Percentiles rank a stretch among this genome's conserved stretches.
phyloP scores from a whole-genome alignment of 2,888 invertebrate species.

The Myathropa florea region DNA sequence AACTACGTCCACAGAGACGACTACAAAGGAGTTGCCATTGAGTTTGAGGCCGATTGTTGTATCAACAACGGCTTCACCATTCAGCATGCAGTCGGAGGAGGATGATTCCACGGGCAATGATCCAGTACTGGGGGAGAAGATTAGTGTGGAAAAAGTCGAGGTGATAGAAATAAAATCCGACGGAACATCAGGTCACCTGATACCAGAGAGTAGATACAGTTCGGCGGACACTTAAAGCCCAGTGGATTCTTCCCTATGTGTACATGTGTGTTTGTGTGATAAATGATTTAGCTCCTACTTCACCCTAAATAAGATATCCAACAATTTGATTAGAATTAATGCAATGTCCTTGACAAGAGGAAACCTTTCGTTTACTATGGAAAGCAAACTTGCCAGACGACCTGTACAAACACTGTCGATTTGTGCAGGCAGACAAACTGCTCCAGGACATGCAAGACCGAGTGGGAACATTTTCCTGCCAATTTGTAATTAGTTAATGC shows the following conservation, averaged over 20 bases:
- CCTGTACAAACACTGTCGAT: too few relatives aligned
- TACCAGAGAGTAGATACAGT: slow-evolving; percentile 73
- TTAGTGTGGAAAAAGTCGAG: slow-evolving; percentile 80
- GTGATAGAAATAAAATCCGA: slow-evolving; percentile 81
- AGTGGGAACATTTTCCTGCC: neutral
- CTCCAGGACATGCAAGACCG: neutral
- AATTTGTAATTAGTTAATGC: neutral
- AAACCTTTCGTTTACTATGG: neutral
- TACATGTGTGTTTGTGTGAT: slow-evolving; percentile 25
- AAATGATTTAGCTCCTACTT: slow-evolving; percentile 8
- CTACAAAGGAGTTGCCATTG: slow-evolving; percentile 73
- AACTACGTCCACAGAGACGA: slow-evolving; percentile 72
- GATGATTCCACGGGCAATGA: slow-evolving; percentile 31
- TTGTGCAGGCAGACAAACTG: neutral
- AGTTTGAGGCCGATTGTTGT: slow-evolving; percentile 78
- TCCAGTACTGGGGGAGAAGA: slow-evolving; percentile 64
- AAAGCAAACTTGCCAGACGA: neutral
- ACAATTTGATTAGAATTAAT: neutral
- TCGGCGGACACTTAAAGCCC: slow-evolving; percentile 43
- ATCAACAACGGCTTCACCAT: slow-evolving; percentile 75
- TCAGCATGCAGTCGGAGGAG: slow-evolving; percentile 37
- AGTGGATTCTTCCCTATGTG: slow-evolving; percentile 33
- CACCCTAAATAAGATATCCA: neutral
- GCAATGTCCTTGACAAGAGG: neutral
- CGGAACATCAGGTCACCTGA: slow-evolving; percentile 78